These are phyloP conservation scores for Drosophila lacteicornis DNA, from an alignment of 1,140 invertebrate genomes.

Conservation along the genomic window DNA sequence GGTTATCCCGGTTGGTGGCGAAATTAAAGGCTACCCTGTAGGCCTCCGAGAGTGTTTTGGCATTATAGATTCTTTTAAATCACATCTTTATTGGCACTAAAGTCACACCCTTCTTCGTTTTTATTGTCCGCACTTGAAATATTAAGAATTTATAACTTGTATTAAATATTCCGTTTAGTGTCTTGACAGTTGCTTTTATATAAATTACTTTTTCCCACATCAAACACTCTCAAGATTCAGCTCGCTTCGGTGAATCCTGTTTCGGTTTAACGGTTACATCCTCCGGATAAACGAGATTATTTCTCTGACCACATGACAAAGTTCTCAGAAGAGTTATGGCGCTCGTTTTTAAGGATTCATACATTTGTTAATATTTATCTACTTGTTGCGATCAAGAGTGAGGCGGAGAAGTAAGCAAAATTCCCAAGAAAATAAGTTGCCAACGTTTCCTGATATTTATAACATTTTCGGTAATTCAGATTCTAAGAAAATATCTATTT, in stretches of 20 bases:
- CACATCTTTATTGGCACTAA: too few relatives aligned
- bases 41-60: neutral
- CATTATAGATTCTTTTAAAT: neutral
- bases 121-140: neutral
- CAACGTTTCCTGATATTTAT: neutral
- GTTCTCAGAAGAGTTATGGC: neutral
- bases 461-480: too few relatives aligned
- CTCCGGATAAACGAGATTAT: neutral
- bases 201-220: slow-evolving; percentile 10
- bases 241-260: neutral
- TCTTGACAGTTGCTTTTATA: slow-evolving; percentile 1
- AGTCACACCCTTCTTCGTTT: neutral
- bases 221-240: neutral
- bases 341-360: neutral
- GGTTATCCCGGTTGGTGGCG: slow-evolving; percentile 12
- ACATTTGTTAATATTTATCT: neutral
- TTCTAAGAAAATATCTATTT: too few relatives aligned
- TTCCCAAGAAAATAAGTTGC: too few relatives aligned
- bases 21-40: slow-evolving; percentile 31
- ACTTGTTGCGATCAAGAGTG: neutral
- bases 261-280: neutral
- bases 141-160: neutral
- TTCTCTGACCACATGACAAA: neutral
- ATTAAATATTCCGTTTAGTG: neutral
- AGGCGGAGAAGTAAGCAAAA: too few relatives aligned